Percentiles rank a stretch among this genome's conserved stretches.
Evolutionary conservation across 2,888 invertebrate species (phyloP).

Genomic region (Lamellibrachia satsuma): DNA sequence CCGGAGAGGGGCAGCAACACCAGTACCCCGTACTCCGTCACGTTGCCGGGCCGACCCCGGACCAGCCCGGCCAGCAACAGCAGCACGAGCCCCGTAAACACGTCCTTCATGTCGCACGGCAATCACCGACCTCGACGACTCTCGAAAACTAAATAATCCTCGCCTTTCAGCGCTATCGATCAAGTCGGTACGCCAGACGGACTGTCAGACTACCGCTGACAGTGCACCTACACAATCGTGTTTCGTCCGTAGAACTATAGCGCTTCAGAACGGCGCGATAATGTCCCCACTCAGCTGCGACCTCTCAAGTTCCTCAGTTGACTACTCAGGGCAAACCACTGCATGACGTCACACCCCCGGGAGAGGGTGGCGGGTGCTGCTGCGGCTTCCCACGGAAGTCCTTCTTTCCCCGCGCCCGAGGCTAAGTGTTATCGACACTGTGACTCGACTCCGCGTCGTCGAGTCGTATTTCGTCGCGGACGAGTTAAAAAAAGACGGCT

Average conservation of each 20-base stretch:
- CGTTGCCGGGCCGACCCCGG: background rate
- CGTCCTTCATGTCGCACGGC: background rate
- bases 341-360: background rate
- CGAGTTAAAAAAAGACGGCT: background rate
- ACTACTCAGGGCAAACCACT: background rate
- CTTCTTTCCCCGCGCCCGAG: background rate
- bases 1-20: constrained; percentile 6
- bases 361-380: background rate
- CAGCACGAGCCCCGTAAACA: background rate
- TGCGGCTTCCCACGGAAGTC: background rate
- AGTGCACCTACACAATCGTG: background rate
- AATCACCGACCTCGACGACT: background rate
- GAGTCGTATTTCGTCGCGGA: background rate
- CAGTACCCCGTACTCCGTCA: background rate
- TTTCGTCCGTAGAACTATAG: background rate
- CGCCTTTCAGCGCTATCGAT: background rate
- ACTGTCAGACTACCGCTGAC: background rate
- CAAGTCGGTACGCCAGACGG: background rate
- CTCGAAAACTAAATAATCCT: background rate
- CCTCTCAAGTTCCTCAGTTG: background rate
- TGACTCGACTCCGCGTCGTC: background rate
- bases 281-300: background rate
- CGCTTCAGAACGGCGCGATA: background rate
- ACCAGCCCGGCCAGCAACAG: background rate
- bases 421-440: background rate